These are phyloP conservation scores for Cyphomyrus discorhynchus DNA, from an alignment of 2,113 vertebrate species.

Conservation along the genomic window DNA sequence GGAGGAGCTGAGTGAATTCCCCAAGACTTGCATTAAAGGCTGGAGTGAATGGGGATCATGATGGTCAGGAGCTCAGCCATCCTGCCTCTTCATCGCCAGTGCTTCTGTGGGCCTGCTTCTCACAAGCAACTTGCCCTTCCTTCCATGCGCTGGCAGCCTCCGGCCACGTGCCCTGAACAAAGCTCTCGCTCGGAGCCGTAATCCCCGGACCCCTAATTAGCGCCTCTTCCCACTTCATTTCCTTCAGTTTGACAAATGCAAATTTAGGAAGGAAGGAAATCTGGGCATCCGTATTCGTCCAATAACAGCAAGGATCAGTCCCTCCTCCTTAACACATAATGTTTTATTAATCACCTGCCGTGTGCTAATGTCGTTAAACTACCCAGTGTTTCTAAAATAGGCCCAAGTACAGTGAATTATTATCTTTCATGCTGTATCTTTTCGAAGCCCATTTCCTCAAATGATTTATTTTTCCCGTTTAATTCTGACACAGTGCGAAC, in stretches of 20 bases:
- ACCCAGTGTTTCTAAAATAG: neutral
- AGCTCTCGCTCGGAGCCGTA: neutral
- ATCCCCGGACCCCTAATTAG: neutral
- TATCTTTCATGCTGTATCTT: neutral
- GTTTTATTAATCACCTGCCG: slow-evolving; percentile 7
- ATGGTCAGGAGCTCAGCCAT: neutral
- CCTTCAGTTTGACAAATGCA: neutral
- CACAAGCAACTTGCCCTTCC: neutral
- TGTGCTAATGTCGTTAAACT: neutral
- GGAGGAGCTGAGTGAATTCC: neutral
- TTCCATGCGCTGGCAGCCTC: neutral
- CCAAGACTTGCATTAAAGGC: neutral
- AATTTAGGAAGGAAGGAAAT: neutral
- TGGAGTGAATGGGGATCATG: neutral
- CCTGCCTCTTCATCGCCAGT: neutral
- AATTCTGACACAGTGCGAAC: neutral
- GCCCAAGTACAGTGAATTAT: neutral
- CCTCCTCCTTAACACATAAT: neutral
- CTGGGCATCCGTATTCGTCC: neutral
- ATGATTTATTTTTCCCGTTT: neutral
- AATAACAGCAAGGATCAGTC: neutral
- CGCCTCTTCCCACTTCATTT: neutral
- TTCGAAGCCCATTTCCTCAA: neutral
- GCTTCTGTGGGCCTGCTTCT: neutral
- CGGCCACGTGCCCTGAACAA: neutral